These are phyloP conservation scores for Drosophila albomicans DNA, from an alignment of 1,140 invertebrate species.

Conservation along the genomic window DNA sequence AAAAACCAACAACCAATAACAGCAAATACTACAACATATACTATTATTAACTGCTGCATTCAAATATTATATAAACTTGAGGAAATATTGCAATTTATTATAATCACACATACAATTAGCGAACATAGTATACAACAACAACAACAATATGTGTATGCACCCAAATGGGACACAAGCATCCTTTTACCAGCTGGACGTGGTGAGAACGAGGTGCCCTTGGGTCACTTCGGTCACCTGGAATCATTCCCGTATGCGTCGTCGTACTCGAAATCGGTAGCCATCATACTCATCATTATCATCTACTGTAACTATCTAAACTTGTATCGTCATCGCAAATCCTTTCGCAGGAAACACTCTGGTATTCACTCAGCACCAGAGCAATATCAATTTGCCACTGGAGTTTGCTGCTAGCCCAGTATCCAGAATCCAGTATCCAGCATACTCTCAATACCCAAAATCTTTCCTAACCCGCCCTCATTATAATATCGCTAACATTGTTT, in stretches of 20 bases:
- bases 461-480: conserved; percentile 7
- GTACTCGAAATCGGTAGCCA: conserved; percentile 28
- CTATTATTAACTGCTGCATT: conserved; percentile 60
- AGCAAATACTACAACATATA: conserved; percentile 42
- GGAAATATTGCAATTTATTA: conserved; percentile 77
- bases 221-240: conserved; percentile 18
- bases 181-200: conserved; percentile 12
- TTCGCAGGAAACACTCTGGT: conserved; percentile 79
- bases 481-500: conserved; percentile 26
- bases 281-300: conserved; percentile 59
- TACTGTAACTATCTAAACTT: conserved; percentile 81
- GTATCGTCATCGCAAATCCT: conserved; percentile 84
- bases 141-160: conserved; percentile 10
- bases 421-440: background rate
- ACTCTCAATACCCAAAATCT: background rate
- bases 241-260: conserved; percentile 33
- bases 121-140: conserved; percentile 10
- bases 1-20: conserved; percentile 21
- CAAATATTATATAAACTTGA: conserved; percentile 76
- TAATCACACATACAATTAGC: conserved; percentile 72
- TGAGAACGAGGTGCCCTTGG: conserved; percentile 4
- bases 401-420: conserved; percentile 45
- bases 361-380: background rate
- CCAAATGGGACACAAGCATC: background rate
- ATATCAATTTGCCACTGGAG: conserved; percentile 22